Evolutionary conservation across 1,140 invertebrate species (phyloP).

Genomic region (Apis florea): DNA sequence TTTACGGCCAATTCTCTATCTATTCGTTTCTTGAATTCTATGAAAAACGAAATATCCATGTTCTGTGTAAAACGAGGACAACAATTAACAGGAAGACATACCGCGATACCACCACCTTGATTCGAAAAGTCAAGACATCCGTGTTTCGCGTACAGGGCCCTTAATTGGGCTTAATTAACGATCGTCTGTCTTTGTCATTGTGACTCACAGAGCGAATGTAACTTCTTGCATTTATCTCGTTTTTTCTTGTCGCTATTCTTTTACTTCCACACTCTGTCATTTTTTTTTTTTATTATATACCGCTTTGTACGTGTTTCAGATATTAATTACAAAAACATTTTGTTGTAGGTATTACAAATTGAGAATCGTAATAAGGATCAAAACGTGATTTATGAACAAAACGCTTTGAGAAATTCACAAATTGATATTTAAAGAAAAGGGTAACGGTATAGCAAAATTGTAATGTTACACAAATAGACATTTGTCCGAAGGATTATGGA

Average conservation of each 20-base stretch:
- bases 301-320: too few species aligned
- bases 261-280: not conserved
- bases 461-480: not conserved
- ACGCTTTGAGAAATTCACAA: too few species aligned
- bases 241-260: not conserved
- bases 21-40: not conserved
- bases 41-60: not conserved
- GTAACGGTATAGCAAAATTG: not conserved
- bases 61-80: not conserved
- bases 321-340: too few species aligned
- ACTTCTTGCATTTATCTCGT: conserved; percentile 34
- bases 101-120: conserved; percentile 47
- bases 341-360: too few species aligned
- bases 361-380: too few species aligned
- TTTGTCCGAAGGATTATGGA: not conserved
- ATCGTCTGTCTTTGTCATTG: conserved; percentile 49
- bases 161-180: conserved; percentile 73
- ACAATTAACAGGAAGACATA: conserved; percentile 45
- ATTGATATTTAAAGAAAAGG: too few species aligned
- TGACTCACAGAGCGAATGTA: conserved; percentile 41
- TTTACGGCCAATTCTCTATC: not conserved
- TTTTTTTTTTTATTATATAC: not conserved
- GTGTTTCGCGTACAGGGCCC: conserved; percentile 55
- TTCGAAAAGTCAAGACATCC: conserved; percentile 43
- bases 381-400: too few species aligned